Conservation (phyloP, 2,888 invertebrate genomes). For the Tanypteryx hageni region DNA sequence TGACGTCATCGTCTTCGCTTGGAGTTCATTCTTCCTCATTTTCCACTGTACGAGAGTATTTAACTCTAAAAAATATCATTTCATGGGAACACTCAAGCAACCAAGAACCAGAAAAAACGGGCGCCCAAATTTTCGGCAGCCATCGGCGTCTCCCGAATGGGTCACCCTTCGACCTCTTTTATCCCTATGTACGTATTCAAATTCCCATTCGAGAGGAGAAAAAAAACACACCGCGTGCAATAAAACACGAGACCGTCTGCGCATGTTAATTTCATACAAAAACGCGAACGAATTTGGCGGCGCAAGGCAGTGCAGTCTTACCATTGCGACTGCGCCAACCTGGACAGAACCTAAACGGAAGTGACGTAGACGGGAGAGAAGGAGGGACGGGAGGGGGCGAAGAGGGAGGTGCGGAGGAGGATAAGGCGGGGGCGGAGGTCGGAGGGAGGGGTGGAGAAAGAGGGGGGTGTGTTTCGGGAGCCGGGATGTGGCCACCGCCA, state of each 20-base stretch:
- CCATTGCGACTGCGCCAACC: conserved; percentile 41
- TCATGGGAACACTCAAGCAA: too few species aligned
- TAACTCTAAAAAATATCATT: too few species aligned
- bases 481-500: conserved; percentile 60
- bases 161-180: not conserved
- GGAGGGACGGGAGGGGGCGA: not conserved
- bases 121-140: not conserved
- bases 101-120: not conserved
- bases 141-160: not conserved
- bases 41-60: too few species aligned
- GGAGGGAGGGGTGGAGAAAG: not conserved
- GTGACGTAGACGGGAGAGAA: conserved; percentile 35
- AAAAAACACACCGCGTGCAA: not conserved
- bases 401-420: not conserved
- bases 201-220: not conserved
- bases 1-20: too few species aligned
- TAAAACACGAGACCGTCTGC: not conserved
- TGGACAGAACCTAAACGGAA: conserved; percentile 58
- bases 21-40: too few species aligned
- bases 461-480: conserved; percentile 31
- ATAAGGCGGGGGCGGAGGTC: not conserved
- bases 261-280: not conserved
- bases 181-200: not conserved
- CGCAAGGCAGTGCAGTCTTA: conserved; percentile 15
- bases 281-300: conserved; percentile 52